These are phyloP conservation scores for Manacus vitellinus DNA, from an alignment of 2,113 vertebrate genomes.

Conservation along the genomic window DNA sequence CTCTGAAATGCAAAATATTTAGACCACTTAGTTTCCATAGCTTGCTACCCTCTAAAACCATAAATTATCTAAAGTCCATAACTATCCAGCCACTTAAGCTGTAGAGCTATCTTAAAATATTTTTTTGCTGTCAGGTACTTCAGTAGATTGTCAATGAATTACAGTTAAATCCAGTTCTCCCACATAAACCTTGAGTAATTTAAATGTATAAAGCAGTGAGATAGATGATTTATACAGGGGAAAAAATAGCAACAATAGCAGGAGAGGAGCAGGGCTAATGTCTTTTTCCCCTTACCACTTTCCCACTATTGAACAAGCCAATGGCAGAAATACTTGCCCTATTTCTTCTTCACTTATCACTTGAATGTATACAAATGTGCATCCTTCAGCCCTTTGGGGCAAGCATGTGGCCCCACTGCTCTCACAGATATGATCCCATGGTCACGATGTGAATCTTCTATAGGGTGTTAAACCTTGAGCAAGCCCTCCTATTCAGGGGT, in stretches of 20 bases:
- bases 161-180: neutral
- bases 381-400: neutral
- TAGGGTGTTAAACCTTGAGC: neutral
- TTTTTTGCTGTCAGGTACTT: neutral
- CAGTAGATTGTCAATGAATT: neutral
- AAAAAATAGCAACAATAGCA: neutral
- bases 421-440: neutral
- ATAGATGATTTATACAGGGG: neutral
- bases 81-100: neutral
- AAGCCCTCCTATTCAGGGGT: neutral
- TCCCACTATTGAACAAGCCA: neutral
- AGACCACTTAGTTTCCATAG: neutral
- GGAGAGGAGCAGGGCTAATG: neutral
- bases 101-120: neutral
- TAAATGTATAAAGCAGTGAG: neutral
- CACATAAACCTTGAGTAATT: neutral
- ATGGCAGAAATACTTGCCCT: neutral
- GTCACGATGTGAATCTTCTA: rapidly evolving
- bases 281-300: rapidly evolving
- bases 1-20: neutral
- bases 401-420: neutral
- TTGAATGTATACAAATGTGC: neutral
- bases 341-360: neutral
- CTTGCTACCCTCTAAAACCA: neutral
- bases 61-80: neutral